A percentile compares a stretch with the other conserved stretches of the same genome.
phyloP scores from a whole-genome alignment of 2,888 invertebrate species.

The Caenorhabditis becei region DNA sequence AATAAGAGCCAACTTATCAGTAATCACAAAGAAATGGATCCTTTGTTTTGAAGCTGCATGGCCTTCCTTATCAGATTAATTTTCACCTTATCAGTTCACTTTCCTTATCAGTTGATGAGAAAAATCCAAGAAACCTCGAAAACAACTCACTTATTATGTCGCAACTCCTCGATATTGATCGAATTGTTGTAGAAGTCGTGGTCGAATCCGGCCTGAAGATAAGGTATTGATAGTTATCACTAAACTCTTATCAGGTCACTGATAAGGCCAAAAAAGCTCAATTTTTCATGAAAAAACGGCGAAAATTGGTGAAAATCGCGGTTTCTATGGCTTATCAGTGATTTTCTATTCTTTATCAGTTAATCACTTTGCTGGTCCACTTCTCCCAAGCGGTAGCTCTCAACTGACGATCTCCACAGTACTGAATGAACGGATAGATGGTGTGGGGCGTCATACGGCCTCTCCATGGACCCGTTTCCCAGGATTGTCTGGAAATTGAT shows the following conservation, averaged over 20 bases:
- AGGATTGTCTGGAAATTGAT: conserved; percentile 65
- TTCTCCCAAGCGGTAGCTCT: conserved; percentile 77
- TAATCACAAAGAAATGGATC: too few species aligned
- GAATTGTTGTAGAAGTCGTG: conserved; percentile 80
- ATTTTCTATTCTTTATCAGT: not conserved
- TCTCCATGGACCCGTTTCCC: conserved; percentile 77
- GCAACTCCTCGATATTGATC: conserved; percentile 79
- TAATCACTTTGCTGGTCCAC: conserved; percentile 73
- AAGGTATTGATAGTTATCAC: too few species aligned
- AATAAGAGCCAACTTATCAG: too few species aligned
- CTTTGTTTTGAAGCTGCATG: too few species aligned
- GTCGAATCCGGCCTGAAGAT: conserved; percentile 72
- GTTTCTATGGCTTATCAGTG: too few species aligned
- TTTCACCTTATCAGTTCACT: too few species aligned
- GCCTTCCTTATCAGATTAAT: too few species aligned
- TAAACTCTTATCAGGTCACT: too few species aligned
- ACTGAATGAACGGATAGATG: conserved; percentile 77
- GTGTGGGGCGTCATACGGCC: conserved; percentile 76
- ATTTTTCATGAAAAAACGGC: too few species aligned
- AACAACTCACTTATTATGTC: conserved; percentile 76
- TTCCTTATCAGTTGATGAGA: too few species aligned
- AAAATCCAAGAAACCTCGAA: too few species aligned
- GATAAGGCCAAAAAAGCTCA: too few species aligned
- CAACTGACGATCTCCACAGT: conserved; percentile 76
- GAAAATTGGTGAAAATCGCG: not conserved